A percentile compares a stretch with the other conserved stretches of the same genome.
phyloP scores from a whole-genome alignment of 2,888 invertebrate genomes.

The Nomada lathburiana region DNA sequence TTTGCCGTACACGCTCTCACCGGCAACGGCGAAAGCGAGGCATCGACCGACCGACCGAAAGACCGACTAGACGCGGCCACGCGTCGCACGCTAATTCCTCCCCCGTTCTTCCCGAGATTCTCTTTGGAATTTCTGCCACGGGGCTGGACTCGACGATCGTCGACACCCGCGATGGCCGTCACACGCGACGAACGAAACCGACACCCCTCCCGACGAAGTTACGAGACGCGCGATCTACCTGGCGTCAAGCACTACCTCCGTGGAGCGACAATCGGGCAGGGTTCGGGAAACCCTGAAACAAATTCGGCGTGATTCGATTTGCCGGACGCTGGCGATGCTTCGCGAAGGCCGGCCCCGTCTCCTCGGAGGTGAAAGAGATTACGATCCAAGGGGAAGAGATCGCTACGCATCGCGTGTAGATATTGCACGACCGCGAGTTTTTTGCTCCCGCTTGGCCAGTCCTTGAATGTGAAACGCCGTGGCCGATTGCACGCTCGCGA shows the following conservation, averaged over 20 bases:
- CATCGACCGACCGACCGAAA: constrained; percentile 79
- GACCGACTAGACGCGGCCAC: constrained; percentile 64
- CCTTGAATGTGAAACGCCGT: constrained; percentile 70
- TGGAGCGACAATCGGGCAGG: no score
- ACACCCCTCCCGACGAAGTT: background rate
- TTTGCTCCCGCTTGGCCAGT: constrained; percentile 58
- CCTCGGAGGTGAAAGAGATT: background rate
- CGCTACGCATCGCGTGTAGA: constrained; percentile 22
- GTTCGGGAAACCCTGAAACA: no score
- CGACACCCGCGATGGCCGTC: no score
- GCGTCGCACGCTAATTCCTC: constrained; percentile 14
- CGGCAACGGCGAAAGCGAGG: constrained; percentile 80
- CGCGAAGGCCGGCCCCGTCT: background rate
- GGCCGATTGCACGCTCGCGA: constrained; percentile 16
- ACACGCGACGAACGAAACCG: no score
- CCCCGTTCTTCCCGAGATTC: background rate
- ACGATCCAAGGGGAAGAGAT: constrained; percentile 31
- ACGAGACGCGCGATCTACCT: background rate
- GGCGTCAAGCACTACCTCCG: no score
- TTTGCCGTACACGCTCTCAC: constrained; percentile 55
- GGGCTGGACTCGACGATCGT: background rate
- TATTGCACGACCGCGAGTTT: constrained; percentile 25
- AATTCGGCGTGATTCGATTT: background rate
- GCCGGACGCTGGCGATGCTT: constrained; percentile 6
- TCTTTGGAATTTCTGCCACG: background rate